Evolutionary conservation across 2,888 invertebrate genomes (phyloP), one percentile per base, ranked within the genome.

Genomic region (Muscina levida): DNA sequence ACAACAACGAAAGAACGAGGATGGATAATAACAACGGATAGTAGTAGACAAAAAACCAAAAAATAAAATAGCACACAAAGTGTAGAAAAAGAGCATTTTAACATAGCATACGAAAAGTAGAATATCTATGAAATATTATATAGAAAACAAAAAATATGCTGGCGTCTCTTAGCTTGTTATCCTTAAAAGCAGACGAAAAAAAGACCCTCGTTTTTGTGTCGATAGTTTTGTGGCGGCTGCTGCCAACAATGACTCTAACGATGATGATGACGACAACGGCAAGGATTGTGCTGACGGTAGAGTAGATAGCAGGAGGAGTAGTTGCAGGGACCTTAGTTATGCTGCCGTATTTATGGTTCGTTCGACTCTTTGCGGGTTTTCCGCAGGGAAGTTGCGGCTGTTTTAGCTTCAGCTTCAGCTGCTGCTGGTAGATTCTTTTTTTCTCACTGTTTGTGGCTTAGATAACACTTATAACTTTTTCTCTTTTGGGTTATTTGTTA

Each of bases 81-180:
- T n/a, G n/a, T n/a, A n/a, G n/a, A n/a, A n/a, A n/a, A n/a, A n/a
- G 31, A 31, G 6, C 48, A 37, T 44, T n/a, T 22, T 17, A 15
- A 3, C 57, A 37, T 24, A 39, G 46, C 67, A 48, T 8, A 31
- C 31, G 31, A 8, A 31, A 31, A 42, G 62, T 57, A 71, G 57
- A 5, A 75, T 62, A 77, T 72, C 77, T 71, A 73, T 82, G 26
- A 48, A 70, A 79, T 82, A 78, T 78, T 82, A 71, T n/a, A n/a
- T n/a, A n/a, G n/a, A 74, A 82, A 77, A 31, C 3, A 72, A 82
- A 77, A 82, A 83, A 82, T 80, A 71, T 82, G 77, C 82, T 81
- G 81, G 81, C 77, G 77, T 81, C 77, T 81, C 77, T 77, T 51
- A 74, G 72, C 68, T 81, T 74, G 77, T 81, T 81, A 81, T 81